A percentile compares a stretch with the other conserved stretches of the same genome.
These are phyloP conservation scores for Hippoglossus stenolepis DNA, from an alignment of 2,113 vertebrate species.

Conservation along the genomic window DNA sequence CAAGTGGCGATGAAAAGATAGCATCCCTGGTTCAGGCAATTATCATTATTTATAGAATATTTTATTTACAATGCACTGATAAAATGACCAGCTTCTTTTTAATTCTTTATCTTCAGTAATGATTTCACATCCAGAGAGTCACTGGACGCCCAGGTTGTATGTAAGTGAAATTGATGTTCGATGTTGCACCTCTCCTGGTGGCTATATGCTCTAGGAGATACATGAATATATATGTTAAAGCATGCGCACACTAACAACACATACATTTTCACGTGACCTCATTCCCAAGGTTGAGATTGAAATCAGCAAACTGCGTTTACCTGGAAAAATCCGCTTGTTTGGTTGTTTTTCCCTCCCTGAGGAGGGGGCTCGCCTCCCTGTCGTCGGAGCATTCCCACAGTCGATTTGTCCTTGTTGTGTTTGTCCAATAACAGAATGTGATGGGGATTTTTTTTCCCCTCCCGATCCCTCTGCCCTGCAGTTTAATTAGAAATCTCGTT, in stretches of 20 bases:
- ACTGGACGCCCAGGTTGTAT: no score
- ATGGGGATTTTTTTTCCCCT: slow-evolving; percentile 13
- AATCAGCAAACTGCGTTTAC: not conserved
- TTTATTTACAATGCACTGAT: no score
- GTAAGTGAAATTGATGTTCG: no score
- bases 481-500: slow-evolving; percentile 69
- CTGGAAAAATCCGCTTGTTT: slow-evolving; percentile 4
- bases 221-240: not conserved
- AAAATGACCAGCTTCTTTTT: no score
- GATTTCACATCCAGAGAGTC: no score
- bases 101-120: no score
- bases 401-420: slow-evolving; percentile 52
- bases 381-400: slow-evolving; percentile 19
- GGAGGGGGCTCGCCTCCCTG: not conserved
- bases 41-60: no score
- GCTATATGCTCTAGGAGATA: not conserved
- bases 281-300: not conserved
- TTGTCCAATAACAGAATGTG: slow-evolving; percentile 50
- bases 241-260: not conserved
- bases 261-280: not conserved
- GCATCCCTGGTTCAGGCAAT: no score
- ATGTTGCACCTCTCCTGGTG: no score
- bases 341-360: slow-evolving; percentile 21
- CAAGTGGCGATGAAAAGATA: no score
- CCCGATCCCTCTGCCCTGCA: slow-evolving; percentile 48